These are phyloP conservation scores for Vireo altiloquus DNA, from an alignment of 2,113 vertebrate genomes.

Conservation along the genomic window DNA sequence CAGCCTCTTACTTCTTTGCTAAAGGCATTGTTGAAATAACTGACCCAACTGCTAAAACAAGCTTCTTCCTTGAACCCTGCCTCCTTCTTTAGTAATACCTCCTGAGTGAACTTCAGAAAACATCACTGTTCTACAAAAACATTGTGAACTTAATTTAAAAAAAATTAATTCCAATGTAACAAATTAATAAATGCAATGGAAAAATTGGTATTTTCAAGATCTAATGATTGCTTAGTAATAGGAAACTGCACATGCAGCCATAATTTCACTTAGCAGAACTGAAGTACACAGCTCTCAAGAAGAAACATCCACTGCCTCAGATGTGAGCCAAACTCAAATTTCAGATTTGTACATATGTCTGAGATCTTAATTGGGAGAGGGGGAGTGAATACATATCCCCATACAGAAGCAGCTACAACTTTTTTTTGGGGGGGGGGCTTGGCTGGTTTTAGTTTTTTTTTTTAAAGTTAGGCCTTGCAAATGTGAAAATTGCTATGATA, in stretches of 20 bases:
- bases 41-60: constrained; percentile 40
- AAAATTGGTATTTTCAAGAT: neutral
- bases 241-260: neutral
- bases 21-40: constrained; percentile 50
- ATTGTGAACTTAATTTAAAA: neutral
- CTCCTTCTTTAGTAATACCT: neutral
- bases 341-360: neutral
- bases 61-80: constrained; percentile 10
- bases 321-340: neutral
- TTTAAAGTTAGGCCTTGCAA: neutral
- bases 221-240: neutral
- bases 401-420: neutral
- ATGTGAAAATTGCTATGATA: neutral
- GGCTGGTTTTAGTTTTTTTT: neutral
- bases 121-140: neutral
- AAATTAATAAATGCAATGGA: neutral
- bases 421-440: too few species aligned
- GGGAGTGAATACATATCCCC: neutral
- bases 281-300: neutral
- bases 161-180: neutral
- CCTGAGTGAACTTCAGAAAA: neutral
- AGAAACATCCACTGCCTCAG: neutral
- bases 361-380: neutral
- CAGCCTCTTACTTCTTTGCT: constrained; percentile 12
- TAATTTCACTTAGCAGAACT: neutral